Evolutionary conservation across 1,140 invertebrate genomes (phyloP).

Genomic region (Eumeta japonica): DNA sequence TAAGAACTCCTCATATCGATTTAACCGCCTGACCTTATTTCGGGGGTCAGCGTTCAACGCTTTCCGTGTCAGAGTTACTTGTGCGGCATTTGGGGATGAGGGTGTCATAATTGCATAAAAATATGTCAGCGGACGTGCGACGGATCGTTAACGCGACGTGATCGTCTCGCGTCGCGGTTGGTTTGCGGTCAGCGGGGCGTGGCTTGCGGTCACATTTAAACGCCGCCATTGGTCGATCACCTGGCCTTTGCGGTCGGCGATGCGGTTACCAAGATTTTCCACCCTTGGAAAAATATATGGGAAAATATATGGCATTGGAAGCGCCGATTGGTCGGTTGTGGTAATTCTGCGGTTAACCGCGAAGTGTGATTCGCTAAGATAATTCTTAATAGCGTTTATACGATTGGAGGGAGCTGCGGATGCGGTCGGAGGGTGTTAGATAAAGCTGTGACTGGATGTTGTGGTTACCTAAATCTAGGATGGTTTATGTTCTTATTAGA

Average conservation of each 20-base stretch:
- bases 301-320: conserved; percentile 33
- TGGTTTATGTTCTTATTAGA: no score
- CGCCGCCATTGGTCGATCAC: conserved; percentile 47
- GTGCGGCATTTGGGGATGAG: no score
- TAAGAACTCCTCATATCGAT: no score
- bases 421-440: conserved; percentile 21
- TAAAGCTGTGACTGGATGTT: conserved; percentile 17
- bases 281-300: conserved; percentile 52
- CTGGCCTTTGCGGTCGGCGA: conserved; percentile 53
- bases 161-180: conserved; percentile 54
- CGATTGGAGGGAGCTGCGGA: conserved; percentile 38
- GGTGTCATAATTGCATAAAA: no score
- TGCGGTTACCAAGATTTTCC: conserved; percentile 58
- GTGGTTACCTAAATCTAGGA: no score
- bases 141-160: conserved; percentile 46
- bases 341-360: conserved; percentile 51
- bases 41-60: no score
- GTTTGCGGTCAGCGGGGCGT: conserved; percentile 52
- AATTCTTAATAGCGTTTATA: conserved; percentile 31
- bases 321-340: conserved; percentile 33
- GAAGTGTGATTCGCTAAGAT: conserved; percentile 48
- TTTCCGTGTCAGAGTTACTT: no score
- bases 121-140: no score
- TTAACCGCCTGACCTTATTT: no score
- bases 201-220: conserved; percentile 52